Evolutionary conservation across 1,140 invertebrate genomes (phyloP).

Genomic region (Drosophila lini): DNA sequence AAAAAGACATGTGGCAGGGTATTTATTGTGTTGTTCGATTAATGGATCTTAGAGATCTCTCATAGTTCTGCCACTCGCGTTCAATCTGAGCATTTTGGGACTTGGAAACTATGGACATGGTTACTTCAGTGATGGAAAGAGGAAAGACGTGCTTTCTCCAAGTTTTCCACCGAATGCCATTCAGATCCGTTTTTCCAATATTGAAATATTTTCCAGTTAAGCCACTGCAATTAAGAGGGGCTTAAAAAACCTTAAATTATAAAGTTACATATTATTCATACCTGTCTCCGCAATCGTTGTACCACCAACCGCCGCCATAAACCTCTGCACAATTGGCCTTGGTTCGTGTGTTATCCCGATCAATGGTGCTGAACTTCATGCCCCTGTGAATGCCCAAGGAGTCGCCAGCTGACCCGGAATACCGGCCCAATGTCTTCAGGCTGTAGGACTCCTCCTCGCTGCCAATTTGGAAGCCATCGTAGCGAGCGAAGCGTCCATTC

Average conservation of each 20-base stretch:
- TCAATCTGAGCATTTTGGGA: neutral
- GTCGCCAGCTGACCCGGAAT: constrained; percentile 2
- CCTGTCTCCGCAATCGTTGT: neutral
- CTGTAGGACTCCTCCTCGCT: neutral
- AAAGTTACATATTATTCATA: neutral
- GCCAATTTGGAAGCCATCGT: constrained; percentile 8
- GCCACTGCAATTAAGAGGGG: neutral
- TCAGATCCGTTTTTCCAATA: neutral
- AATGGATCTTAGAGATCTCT: neutral
- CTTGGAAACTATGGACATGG: neutral
- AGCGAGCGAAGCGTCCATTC: neutral
- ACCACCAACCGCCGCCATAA: constrained; percentile 7
- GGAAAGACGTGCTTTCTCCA: neutral
- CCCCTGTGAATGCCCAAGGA: neutral
- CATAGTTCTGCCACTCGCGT: neutral
- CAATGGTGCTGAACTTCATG: constrained; percentile 7
- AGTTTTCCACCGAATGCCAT: neutral
- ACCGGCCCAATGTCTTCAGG: neutral
- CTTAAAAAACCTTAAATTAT: neutral
- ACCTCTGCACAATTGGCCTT: neutral
- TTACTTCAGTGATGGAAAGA: neutral
- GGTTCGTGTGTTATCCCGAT: neutral
- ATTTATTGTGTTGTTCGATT: neutral
- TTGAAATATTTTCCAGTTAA: neutral
- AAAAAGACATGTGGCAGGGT: constrained; percentile 44